phyloP scores from a whole-genome alignment of 2,797 vertebrate species.

The Yasuhikotakia modesta region DNA sequence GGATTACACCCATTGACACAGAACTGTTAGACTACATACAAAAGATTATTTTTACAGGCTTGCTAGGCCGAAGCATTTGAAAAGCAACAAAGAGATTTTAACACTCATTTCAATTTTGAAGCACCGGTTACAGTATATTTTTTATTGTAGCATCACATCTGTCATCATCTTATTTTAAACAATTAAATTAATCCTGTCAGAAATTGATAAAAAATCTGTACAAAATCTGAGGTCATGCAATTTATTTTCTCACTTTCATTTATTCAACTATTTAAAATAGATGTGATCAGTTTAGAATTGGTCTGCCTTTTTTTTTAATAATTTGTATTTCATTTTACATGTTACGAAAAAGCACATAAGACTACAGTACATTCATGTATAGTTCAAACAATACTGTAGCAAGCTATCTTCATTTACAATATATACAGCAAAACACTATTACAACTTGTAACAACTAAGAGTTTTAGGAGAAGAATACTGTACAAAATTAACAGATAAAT shows the following conservation, averaged over 20 bases:
- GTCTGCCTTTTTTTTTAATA: slow-evolving; percentile 71
- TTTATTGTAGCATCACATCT: no score
- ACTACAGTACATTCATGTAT: slow-evolving; percentile 83
- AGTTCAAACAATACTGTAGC: slow-evolving; percentile 82
- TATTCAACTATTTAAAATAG: slow-evolving; percentile 25
- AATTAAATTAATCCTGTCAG: background rate
- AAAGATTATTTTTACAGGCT: slow-evolving; percentile 21
- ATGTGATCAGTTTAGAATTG: slow-evolving; percentile 37
- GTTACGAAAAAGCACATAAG: slow-evolving; percentile 84
- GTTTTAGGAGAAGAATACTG: slow-evolving; percentile 55
- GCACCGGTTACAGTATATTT: no score
- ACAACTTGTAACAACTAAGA: slow-evolving; percentile 71
- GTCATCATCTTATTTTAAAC: background rate
- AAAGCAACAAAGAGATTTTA: slow-evolving; percentile 7
- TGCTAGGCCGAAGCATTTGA: background rate
- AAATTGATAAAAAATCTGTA: background rate
- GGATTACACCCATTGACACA: slow-evolving; percentile 63
- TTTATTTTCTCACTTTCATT: background rate
- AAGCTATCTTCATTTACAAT: slow-evolving; percentile 83
- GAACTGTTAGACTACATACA: slow-evolving; percentile 15
- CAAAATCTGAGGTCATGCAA: background rate
- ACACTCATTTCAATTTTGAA: background rate
- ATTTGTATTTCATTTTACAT: slow-evolving; percentile 82
- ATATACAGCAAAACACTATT: slow-evolving; percentile 86
- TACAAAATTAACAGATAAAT: slow-evolving; percentile 32